phyloP scores from a whole-genome alignment of 2,888 invertebrate species.

The Matsumyia berberina region DNA sequence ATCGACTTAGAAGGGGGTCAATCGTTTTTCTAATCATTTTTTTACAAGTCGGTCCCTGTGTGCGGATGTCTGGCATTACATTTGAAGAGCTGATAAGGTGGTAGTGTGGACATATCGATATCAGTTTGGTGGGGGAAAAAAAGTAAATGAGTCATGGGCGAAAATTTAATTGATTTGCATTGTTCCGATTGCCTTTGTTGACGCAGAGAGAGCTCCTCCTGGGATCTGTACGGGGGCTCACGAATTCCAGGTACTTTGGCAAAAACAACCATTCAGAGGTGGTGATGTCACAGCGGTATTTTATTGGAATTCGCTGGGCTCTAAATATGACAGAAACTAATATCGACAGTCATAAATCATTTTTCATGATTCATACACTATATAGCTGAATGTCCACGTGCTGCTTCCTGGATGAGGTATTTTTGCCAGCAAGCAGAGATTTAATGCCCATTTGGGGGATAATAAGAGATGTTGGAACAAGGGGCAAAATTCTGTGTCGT shows the following conservation, averaged over 20 bases:
- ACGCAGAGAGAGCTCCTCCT: not conserved
- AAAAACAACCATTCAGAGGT: not conserved
- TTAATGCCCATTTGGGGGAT: too few species aligned
- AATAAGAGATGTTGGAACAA: too few species aligned
- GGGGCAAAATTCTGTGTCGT: too few species aligned
- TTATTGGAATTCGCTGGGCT: too few species aligned
- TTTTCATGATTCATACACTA: too few species aligned
- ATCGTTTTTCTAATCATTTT: conserved; percentile 53
- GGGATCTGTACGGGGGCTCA: not conserved
- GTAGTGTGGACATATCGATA: conserved; percentile 24
- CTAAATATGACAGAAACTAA: too few species aligned
- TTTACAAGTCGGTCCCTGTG: conserved; percentile 15
- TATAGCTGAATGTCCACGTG: too few species aligned
- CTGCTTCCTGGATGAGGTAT: too few species aligned
- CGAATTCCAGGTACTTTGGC: conserved; percentile 4
- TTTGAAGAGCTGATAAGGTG: conserved; percentile 23
- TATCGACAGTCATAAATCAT: too few species aligned
- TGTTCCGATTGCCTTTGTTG: conserved; percentile 10
- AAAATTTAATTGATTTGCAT: conserved; percentile 7
- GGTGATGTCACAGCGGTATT: not conserved
- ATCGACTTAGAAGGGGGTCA: conserved; percentile 41
- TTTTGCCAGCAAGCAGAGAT: too few species aligned
- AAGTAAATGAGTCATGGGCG: conserved; percentile 4
- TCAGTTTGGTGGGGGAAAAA: not conserved
- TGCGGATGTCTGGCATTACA: conserved; percentile 34